Percentiles rank a stretch among this genome's conserved stretches.
Evolutionary conservation across 2,888 invertebrate species (phyloP).

Genomic region (Synergus itoensis): DNA sequence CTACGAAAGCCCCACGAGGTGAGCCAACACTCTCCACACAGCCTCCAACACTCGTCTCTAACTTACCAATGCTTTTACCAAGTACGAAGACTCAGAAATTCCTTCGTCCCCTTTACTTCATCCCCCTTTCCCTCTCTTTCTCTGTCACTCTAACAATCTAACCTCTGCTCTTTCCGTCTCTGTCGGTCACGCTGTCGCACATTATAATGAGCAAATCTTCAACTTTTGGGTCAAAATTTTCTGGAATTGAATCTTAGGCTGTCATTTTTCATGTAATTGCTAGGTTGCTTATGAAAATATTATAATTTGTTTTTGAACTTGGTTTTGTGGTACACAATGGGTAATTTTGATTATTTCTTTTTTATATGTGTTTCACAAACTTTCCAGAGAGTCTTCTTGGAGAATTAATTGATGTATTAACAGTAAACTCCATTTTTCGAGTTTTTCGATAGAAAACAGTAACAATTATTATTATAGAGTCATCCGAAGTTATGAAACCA

Average conservation of each 20-base stretch:
- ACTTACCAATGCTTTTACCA: slow-evolving; percentile 11
- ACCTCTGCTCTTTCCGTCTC: slow-evolving; percentile 41
- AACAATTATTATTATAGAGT: no score
- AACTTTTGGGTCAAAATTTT: neutral
- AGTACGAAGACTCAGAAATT: slow-evolving; percentile 41
- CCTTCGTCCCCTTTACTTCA: slow-evolving; percentile 54
- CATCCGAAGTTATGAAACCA: no score
- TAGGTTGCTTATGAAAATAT: neutral
- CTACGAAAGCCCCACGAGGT: slow-evolving; percentile 45
- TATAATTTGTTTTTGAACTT: neutral
- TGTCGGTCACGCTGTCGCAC: slow-evolving; percentile 26
- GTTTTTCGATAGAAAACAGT: no score
- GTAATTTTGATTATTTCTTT: neutral
- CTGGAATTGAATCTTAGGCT: neutral
- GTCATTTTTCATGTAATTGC: neutral
- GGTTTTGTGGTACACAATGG: neutral
- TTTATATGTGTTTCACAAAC: neutral
- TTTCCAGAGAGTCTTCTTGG: neutral
- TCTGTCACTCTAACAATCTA: slow-evolving; percentile 40
- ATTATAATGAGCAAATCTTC: slow-evolving; percentile 1
- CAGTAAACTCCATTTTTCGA: no score
- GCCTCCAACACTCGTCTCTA: slow-evolving; percentile 42
- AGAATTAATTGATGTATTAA: no score
- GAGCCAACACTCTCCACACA: slow-evolving; percentile 44
- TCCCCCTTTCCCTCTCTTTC: slow-evolving; percentile 49